Evolutionary conservation across 2,113 vertebrate genomes (phyloP).

Genomic region (Egretta garzetta): DNA sequence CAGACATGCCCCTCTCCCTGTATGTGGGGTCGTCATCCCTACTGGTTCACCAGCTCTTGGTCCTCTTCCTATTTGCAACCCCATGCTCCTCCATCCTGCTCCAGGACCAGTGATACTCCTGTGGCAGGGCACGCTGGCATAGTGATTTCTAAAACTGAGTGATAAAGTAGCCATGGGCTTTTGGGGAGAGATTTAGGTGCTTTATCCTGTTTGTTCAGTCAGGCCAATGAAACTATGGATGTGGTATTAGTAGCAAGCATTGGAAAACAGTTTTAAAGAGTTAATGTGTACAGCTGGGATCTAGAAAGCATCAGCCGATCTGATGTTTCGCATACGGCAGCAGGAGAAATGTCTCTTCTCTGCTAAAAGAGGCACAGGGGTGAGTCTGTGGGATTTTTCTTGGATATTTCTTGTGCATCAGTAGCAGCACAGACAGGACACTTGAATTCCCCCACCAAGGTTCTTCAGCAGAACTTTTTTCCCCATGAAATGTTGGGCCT

Average conservation of each 20-base stretch:
- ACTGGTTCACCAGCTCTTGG: neutral
- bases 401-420: neutral
- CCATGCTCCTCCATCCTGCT: neutral
- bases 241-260: neutral
- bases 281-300: neutral
- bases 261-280: slow-evolving; percentile 12
- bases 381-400: neutral
- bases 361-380: neutral
- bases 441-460: neutral
- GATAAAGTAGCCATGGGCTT: neutral
- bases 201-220: neutral
- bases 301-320: neutral
- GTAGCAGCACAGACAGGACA: neutral
- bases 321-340: neutral
- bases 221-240: neutral
- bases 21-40: neutral
- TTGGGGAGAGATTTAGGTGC: neutral
- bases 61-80: neutral
- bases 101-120: neutral
- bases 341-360: neutral
- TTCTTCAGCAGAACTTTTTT: slow-evolving; percentile 4
- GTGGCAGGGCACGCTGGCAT: neutral
- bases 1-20: rapidly evolving
- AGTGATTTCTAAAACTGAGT: neutral
- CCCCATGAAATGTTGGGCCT: neutral